Percentiles rank a stretch among this genome's conserved stretches.
Conservation (phyloP, 2,888 invertebrate genomes). For the Exocentrus adspersus region DNA sequence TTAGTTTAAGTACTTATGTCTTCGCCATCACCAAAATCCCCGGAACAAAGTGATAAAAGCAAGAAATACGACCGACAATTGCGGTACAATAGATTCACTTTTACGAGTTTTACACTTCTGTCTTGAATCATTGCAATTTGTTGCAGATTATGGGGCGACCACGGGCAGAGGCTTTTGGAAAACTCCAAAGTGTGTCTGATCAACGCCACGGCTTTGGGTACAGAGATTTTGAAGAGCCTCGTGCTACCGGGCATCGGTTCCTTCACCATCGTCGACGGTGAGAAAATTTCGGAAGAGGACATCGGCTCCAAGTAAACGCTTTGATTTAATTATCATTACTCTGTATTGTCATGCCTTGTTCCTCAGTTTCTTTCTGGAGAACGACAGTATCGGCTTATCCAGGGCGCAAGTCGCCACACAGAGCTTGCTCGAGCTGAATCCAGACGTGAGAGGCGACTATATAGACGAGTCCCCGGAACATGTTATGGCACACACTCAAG, state of each 20-base stretch:
- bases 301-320: conserved; percentile 85
- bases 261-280: conserved; percentile 92
- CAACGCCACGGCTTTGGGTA: conserved; percentile 92
- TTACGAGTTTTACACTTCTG: no score
- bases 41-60: conserved; percentile 74
- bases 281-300: conserved; percentile 88
- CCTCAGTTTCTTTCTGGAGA: conserved; percentile 88
- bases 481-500: conserved; percentile 84
- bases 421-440: conserved; percentile 87
- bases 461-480: conserved; percentile 90
- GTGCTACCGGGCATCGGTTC: conserved; percentile 94
- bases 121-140: no score
- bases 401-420: conserved; percentile 87
- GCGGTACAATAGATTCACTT: conserved; percentile 53
- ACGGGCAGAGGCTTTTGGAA: conserved; percentile 92
- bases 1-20: conserved; percentile 63
- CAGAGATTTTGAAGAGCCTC: conserved; percentile 94
- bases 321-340: not conserved
- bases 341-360: no score
- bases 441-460: conserved; percentile 91
- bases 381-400: conserved; percentile 81
- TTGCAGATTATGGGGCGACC: conserved; percentile 95
- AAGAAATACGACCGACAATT: conserved; percentile 82
- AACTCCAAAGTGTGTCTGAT: conserved; percentile 91
- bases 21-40: conserved; percentile 73